Conservation (phyloP, 2,113 vertebrate genomes). For the Setophaga petechia region DNA sequence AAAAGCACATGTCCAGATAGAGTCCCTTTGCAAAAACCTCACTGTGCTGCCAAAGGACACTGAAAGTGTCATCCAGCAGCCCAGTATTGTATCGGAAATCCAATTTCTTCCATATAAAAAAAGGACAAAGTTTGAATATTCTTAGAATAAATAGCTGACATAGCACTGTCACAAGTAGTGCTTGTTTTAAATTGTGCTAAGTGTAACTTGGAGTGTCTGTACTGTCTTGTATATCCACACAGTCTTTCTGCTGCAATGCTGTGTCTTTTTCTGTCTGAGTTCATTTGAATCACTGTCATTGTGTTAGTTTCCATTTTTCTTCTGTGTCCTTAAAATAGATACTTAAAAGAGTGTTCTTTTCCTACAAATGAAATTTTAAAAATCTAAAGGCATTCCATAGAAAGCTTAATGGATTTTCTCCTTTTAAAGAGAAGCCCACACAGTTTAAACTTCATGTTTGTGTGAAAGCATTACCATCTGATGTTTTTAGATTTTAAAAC, state of each 20-base stretch:
- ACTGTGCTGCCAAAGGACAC: background rate
- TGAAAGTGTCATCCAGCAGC: background rate
- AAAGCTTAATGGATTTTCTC: background rate
- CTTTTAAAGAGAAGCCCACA: background rate
- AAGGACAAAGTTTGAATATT: background rate
- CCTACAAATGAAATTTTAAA: background rate
- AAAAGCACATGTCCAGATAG: background rate
- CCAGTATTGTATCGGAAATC: background rate
- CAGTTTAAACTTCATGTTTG: background rate
- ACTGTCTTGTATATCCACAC: background rate
- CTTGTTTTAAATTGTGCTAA: conserved; percentile 1
- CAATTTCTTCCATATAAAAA: background rate
- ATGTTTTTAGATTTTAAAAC: background rate
- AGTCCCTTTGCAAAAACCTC: background rate
- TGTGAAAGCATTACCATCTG: background rate
- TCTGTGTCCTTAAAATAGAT: background rate
- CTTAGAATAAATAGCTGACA: background rate
- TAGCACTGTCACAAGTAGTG: background rate
- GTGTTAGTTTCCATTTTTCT: background rate
- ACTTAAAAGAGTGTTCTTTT: background rate
- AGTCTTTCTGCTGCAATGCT: background rate
- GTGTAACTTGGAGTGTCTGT: background rate
- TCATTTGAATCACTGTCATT: background rate
- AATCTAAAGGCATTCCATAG: background rate
- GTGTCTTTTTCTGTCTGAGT: background rate